phyloP scores from a whole-genome alignment of 2,797 vertebrate genomes.

The Cirrhinus mrigala region DNA sequence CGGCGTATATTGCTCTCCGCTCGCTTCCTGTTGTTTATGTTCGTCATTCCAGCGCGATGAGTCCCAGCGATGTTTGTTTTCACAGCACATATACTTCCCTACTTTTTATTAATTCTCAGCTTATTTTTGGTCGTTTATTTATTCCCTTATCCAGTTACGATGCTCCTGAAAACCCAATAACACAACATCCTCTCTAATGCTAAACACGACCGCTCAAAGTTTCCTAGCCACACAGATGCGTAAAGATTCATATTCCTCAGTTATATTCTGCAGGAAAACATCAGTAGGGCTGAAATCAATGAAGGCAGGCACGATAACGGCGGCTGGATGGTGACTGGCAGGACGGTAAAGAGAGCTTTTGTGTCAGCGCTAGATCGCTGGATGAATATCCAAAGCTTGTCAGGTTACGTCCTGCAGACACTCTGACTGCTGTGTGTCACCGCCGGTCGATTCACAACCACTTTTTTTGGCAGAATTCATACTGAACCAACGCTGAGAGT shows the following conservation, averaged over 20 bases:
- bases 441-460: conserved; percentile 74
- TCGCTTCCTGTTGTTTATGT: conserved; percentile 10
- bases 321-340: conserved; percentile 69
- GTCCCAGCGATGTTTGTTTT: conserved; percentile 5
- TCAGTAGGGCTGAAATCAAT: conserved; percentile 27
- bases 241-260: background rate
- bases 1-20: background rate
- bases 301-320: conserved; percentile 25
- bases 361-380: conserved; percentile 72
- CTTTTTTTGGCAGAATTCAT: conserved; percentile 72
- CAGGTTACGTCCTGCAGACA: conserved; percentile 77
- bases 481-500: conserved; percentile 57
- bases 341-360: conserved; percentile 77
- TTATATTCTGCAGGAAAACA: conserved; percentile 11
- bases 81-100: background rate
- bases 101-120: conserved; percentile 7
- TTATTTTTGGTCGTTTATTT: background rate
- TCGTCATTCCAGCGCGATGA: background rate
- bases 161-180: background rate
- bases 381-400: conserved; percentile 73
- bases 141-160: background rate
- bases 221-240: background rate
- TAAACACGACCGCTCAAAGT: background rate
- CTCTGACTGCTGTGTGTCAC: conserved; percentile 73
- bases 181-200: background rate